phyloP scores from a whole-genome alignment of 1,140 invertebrate genomes.

The Nixonia krombeini region DNA sequence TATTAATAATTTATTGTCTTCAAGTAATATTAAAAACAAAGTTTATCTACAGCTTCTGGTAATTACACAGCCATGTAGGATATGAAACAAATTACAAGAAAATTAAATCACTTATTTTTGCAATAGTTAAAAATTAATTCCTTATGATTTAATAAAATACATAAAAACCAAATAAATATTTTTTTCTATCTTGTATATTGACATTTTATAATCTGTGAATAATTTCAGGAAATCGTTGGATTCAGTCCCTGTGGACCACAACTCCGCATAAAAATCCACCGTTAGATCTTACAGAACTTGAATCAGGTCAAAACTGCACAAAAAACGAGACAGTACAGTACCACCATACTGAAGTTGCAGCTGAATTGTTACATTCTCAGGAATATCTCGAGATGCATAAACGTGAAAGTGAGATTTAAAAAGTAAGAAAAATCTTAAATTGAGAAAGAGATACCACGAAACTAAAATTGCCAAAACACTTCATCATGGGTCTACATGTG shows the following conservation, averaged over 20 bases:
- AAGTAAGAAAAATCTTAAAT: not conserved
- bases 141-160: too few relatives aligned
- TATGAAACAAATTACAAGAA: too few relatives aligned
- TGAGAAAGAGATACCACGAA: constrained; percentile 8
- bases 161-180: too few relatives aligned
- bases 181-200: too few relatives aligned
- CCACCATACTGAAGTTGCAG: constrained; percentile 54
- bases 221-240: constrained; percentile 85
- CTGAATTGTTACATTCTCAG: constrained; percentile 57
- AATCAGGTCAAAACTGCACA: constrained; percentile 61
- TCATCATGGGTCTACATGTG: constrained; percentile 78
- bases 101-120: too few relatives aligned
- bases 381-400: constrained; percentile 84
- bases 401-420: constrained; percentile 85
- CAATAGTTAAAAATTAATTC: too few relatives aligned
- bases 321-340: constrained; percentile 55
- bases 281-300: constrained; percentile 82
- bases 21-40: too few relatives aligned
- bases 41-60: too few relatives aligned
- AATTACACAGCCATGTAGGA: too few relatives aligned
- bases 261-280: constrained; percentile 88
- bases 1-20: too few relatives aligned
- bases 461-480: constrained; percentile 34
- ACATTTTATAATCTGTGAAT: too few relatives aligned
- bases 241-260: constrained; percentile 85